Evolutionary conservation across 2,113 vertebrate genomes (phyloP).

Genomic region (Hemichromis elongatus): DNA sequence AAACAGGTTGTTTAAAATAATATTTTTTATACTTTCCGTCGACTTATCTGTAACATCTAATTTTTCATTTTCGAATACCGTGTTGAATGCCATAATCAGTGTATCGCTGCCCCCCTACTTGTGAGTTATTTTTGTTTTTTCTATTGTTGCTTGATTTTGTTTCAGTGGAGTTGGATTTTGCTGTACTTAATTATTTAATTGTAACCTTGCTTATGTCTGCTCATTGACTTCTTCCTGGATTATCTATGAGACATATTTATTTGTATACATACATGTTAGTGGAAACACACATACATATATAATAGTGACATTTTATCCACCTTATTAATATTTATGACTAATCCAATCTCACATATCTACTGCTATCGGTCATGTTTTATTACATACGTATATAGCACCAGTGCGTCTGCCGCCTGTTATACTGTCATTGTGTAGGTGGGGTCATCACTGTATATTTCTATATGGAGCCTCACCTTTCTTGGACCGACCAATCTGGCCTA

Average conservation of each 20-base stretch:
- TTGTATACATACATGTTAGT: not conserved
- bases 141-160: not conserved
- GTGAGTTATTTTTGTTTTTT: not conserved
- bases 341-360: not conserved
- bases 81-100: not conserved
- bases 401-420: not conserved
- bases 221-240: not conserved
- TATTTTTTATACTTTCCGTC: too few relatives aligned
- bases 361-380: not conserved
- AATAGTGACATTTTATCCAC: not conserved
- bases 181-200: not conserved
- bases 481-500: slow-evolving; percentile 76
- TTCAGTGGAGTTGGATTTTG: not conserved
- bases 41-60: not conserved
- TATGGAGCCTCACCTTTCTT: slow-evolving; percentile 68
- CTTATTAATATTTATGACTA: not conserved
- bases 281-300: not conserved
- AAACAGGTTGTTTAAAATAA: too few relatives aligned
- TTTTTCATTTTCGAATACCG: not conserved
- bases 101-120: not conserved
- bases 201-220: not conserved
- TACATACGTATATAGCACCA: not conserved
- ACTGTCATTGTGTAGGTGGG: not conserved
- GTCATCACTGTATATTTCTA: not conserved
- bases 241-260: not conserved